Percentiles rank a stretch among this genome's conserved stretches.
phyloP scores from a whole-genome alignment of 2,797 vertebrate species.

The Eulemur mongoz region DNA sequence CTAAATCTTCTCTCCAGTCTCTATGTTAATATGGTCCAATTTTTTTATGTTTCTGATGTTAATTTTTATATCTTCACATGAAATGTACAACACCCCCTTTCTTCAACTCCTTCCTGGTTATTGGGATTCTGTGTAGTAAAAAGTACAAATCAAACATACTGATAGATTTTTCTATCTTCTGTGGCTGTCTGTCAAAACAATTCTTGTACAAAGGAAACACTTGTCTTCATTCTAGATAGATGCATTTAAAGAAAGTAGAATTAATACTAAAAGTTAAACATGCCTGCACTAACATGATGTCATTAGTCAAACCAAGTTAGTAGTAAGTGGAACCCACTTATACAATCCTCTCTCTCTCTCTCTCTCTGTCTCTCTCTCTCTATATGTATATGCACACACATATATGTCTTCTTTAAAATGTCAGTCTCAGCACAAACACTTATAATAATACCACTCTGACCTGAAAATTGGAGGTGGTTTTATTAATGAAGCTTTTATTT shows the following conservation, averaged over 20 bases:
- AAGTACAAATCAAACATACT: conserved; percentile 39
- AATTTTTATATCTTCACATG: neutral
- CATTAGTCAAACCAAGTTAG: conserved; percentile 18
- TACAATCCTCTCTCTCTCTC: accelerated
- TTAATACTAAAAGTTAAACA: conserved; percentile 54
- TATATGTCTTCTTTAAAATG: neutral
- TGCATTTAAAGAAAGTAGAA: conserved; percentile 65
- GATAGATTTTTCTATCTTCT: conserved; percentile 45
- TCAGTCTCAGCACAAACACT: neutral
- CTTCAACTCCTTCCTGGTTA: neutral
- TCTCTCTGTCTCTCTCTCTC: neutral
- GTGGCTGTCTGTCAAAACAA: conserved; percentile 58
- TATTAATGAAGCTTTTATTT: conserved; percentile 21
- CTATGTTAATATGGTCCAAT: neutral
- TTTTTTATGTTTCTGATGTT: neutral
- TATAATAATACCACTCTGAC: neutral
- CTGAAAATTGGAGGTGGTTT: neutral
- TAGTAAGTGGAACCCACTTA: neutral
- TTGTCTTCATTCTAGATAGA: conserved; percentile 57
- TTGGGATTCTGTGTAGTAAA: conserved; percentile 21
- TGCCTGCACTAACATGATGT: conserved; percentile 37
- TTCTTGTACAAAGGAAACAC: conserved; percentile 48
- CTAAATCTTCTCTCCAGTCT: neutral
- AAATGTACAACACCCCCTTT: neutral
- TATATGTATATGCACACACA: too few species aligned